Percentiles rank a stretch among this genome's conserved stretches.
Evolutionary conservation across 64 coral and sea anemone species (phyloP).

Genomic region (Dendrophyllia cribrosa): DNA sequence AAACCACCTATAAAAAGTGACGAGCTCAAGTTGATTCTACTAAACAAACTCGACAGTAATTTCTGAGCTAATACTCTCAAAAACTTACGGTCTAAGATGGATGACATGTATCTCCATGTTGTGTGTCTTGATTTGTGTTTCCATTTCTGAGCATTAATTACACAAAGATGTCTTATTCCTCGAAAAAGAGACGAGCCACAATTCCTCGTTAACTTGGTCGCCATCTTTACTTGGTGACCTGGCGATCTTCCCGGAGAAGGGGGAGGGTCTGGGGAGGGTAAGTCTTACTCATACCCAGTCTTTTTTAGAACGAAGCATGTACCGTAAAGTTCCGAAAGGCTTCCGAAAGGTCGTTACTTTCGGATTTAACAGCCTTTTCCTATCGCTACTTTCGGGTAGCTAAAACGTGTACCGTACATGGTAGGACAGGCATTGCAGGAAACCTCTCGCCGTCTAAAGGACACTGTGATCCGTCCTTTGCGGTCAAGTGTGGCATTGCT

Average conservation of each 20-base stretch:
- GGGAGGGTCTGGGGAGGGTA: neutral
- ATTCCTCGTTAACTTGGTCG: neutral
- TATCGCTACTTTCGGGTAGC: no score
- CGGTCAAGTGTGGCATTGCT: no score
- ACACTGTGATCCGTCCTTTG: no score
- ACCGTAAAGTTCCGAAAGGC: no score
- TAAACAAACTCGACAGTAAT: no score
- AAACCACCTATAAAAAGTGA: no score
- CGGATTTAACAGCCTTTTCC: no score
- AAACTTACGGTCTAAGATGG: slow-evolving; percentile 17
- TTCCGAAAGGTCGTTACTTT: no score
- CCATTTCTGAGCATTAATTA: neutral
- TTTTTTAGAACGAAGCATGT: neutral
- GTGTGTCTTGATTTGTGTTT: neutral
- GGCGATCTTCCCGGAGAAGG: neutral
- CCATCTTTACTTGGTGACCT: slow-evolving; percentile 23
- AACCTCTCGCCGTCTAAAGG: no score
- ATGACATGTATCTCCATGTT: neutral
- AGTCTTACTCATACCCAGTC: neutral
- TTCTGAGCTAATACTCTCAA: neutral
- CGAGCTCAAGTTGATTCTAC: no score
- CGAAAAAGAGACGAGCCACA: neutral
- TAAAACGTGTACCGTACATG: no score
- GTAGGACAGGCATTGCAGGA: no score
- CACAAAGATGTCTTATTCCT: neutral